Evolutionary conservation across 92 coral and sea anemone species (phyloP), one percentile per base, ranked within the genome.

Genomic region (Epizoanthus rinbou): DNA sequence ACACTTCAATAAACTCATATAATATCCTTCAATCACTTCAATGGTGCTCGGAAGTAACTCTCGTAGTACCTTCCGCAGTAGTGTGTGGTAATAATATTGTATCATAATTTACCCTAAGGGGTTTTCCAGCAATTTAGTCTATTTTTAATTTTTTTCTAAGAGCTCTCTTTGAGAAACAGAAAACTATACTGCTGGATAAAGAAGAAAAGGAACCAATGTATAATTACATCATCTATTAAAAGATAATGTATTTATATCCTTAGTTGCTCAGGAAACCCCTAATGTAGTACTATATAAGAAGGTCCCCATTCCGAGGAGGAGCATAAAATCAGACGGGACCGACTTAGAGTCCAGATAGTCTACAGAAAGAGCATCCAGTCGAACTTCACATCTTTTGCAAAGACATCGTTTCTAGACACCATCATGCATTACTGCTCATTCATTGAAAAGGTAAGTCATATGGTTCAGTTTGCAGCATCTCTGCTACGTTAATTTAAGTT

Each of bases 41-140:
- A 64, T 64, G 70, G 70, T 24, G 39, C 70, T 0, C 70, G 70
- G 70, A 64, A 64, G 70, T 64, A 4, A 64, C 0, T 64, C 70
- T 64, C 6, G 17, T 64, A 4, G 70, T 64, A 64, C 70, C 70
- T 64, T 64, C 70, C 70, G 70, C 70, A 28, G 41, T 64, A 24
- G 70, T 64, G 70, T 64, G 70, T 64, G 70, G 70, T 64, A 24
- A 64, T 64, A 64, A 64, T 64, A 64, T 64, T 64, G 70, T 25
- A 64, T 64, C 43, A 0, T 24, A 23, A 24, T 64, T 64, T 64
- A 24, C 70, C 70, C 17, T 5, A 4, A 24, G 70, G 70, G 70
- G 70, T 64, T 64, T 64, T 64, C 70, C 70, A 64, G 41, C 7
- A 64, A 64, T 64, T 64, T 23, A 64, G 70, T 64, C 17, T 64